phyloP scores from a whole-genome alignment of 2,797 vertebrate genomes.

The Tragelaphus eurycerus region DNA sequence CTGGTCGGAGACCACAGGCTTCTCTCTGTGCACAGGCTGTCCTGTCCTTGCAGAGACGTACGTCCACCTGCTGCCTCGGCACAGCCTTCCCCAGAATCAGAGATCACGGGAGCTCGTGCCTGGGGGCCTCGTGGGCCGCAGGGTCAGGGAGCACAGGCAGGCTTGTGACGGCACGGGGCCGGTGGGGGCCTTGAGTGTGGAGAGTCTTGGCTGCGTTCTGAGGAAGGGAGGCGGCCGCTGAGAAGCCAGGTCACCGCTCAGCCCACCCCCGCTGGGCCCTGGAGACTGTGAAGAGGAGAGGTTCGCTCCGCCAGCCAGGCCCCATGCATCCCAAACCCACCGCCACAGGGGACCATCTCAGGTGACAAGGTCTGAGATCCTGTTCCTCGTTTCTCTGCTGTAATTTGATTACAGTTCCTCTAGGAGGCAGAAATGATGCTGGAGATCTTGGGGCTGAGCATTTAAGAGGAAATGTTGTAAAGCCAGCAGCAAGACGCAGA shows the following conservation, averaged over 20 bases:
- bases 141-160: neutral
- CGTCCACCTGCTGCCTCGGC: too few species aligned
- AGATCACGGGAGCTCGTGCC: fast-evolving
- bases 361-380: neutral
- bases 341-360: fast-evolving
- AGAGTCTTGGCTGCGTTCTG: neutral
- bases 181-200: neutral
- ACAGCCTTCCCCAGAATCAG: neutral
- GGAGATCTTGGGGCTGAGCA: neutral
- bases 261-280: fast-evolving
- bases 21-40: neutral
- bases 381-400: neutral
- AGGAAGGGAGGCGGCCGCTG: neutral
- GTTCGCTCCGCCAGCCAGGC: neutral
- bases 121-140: neutral
- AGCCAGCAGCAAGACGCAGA: neutral
- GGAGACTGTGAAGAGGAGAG: neutral
- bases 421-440: neutral
- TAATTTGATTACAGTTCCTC: neutral
- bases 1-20: fast-evolving
- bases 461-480: neutral
- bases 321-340: neutral
- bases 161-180: fast-evolving
- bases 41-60: too few species aligned
- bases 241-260: neutral